Conservation (phyloP, 2,113 vertebrate genomes). For the Anser brachyrhynchus region DNA sequence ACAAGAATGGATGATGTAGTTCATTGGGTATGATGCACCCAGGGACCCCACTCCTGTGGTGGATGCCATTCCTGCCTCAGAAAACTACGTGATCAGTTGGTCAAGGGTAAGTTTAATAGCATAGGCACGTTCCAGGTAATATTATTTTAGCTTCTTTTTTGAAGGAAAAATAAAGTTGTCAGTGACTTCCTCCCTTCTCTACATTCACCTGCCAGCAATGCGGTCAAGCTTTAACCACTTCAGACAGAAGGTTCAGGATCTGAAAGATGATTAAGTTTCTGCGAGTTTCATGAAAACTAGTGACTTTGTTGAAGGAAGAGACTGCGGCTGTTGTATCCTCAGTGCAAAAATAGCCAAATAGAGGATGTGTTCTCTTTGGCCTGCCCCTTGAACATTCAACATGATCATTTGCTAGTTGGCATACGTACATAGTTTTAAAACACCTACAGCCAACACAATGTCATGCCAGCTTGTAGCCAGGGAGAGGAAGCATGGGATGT, state of each 20-base stretch:
- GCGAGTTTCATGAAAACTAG: not conserved
- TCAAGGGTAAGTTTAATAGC: not conserved
- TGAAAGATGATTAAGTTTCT: not conserved
- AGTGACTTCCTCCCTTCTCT: not conserved
- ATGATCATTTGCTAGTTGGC: not conserved
- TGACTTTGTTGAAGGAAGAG: not conserved
- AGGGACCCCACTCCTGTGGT: not conserved
- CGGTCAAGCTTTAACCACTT: not conserved
- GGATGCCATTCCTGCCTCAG: fast-evolving
- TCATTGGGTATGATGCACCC: not conserved
- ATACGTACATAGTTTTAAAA: not conserved
- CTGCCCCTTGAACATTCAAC: not conserved
- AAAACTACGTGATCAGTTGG: not conserved
- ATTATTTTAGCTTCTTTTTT: not conserved
- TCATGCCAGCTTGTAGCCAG: not conserved
- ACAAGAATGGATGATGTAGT: not conserved
- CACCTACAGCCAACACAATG: not conserved
- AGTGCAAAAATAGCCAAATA: not conserved
- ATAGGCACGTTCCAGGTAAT: not conserved
- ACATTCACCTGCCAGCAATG: not conserved
- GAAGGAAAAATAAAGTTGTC: not conserved
- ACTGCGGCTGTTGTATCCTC: not conserved
- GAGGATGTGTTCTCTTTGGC: not conserved
- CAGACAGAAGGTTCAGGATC: not conserved
- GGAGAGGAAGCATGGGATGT: not conserved